Evolutionary conservation across 1,140 invertebrate genomes (phyloP).

Genomic region (Whitmania pigra): DNA sequence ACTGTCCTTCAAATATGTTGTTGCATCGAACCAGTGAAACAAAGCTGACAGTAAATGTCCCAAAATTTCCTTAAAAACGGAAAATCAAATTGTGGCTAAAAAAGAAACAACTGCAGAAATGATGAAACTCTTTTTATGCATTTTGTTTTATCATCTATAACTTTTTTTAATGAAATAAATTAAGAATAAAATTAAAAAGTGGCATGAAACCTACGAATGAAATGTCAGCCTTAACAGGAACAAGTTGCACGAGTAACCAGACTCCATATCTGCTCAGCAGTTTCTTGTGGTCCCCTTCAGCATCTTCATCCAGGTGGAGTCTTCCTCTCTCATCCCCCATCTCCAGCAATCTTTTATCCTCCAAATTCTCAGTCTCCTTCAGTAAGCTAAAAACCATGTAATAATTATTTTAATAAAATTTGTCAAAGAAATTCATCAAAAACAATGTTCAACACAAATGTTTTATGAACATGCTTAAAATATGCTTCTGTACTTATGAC

Average conservation of each 20-base stretch:
- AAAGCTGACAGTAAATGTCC: constrained; percentile 83
- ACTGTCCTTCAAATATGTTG: constrained; percentile 89
- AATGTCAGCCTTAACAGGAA: constrained; percentile 65
- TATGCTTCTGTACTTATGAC: no score
- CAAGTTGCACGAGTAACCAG: constrained; percentile 86
- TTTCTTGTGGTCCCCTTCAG: constrained; percentile 37
- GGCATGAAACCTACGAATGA: constrained; percentile 44
- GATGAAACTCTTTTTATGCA: no score
- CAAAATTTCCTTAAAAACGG: constrained; percentile 56
- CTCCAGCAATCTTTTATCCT: constrained; percentile 38
- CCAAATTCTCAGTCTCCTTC: constrained; percentile 40
- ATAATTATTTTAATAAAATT: no score
- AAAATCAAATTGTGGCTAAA: no score
- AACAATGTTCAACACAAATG: no score
- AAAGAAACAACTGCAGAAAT: no score
- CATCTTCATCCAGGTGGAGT: constrained; percentile 28
- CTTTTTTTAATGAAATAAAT: background rate
- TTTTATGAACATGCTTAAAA: no score
- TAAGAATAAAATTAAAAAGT: constrained; percentile 1
- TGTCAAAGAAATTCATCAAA: no score
- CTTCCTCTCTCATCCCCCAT: constrained; percentile 36
- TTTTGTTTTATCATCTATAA: no score
- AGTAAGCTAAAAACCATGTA: constrained; percentile 32
- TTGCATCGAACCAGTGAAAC: constrained; percentile 98
- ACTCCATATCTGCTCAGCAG: constrained; percentile 86